Conservation (phyloP, 1,140 invertebrate species). For the Odontomachus brunneus region DNA sequence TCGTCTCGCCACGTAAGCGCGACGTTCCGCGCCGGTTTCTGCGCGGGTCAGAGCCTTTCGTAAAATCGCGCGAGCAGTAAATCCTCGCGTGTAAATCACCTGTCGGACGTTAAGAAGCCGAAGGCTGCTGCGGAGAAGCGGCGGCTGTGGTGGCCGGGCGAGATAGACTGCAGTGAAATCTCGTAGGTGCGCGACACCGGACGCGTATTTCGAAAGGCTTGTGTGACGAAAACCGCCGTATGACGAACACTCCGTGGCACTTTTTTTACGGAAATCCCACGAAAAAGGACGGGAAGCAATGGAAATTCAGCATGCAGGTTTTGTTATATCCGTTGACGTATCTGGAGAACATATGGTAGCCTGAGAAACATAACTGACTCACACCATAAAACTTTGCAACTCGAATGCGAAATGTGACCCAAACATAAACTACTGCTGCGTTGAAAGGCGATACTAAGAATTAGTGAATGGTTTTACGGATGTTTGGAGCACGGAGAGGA, state of each 20-base stretch:
- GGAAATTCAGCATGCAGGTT: constrained; percentile 69
- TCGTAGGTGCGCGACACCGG: constrained; percentile 51
- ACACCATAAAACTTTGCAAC: constrained; percentile 41
- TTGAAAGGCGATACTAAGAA: neutral
- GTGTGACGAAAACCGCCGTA: constrained; percentile 50
- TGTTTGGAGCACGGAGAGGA: neutral
- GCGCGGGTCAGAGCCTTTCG: constrained; percentile 72
- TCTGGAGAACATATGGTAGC: constrained; percentile 70
- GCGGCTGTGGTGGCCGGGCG: neutral
- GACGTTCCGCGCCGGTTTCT: constrained; percentile 67
- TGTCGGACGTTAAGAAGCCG: constrained; percentile 74
- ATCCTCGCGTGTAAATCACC: constrained; percentile 79
- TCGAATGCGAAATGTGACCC: too few species aligned
- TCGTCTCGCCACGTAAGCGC: constrained; percentile 51
- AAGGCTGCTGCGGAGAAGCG: constrained; percentile 45
- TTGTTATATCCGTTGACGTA: constrained; percentile 63
- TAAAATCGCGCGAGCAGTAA: constrained; percentile 77
- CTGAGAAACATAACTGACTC: neutral
- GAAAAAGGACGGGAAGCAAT: neutral
- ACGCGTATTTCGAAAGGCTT: constrained; percentile 61
- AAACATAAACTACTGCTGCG: constrained; percentile 37
- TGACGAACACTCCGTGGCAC: constrained; percentile 58
- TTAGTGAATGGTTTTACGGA: neutral
- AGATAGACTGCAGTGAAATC: constrained; percentile 64
- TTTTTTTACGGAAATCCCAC: neutral